These are phyloP conservation scores for Sturnus vulgaris DNA, from an alignment of 2,113 vertebrate species.

Conservation along the genomic window DNA sequence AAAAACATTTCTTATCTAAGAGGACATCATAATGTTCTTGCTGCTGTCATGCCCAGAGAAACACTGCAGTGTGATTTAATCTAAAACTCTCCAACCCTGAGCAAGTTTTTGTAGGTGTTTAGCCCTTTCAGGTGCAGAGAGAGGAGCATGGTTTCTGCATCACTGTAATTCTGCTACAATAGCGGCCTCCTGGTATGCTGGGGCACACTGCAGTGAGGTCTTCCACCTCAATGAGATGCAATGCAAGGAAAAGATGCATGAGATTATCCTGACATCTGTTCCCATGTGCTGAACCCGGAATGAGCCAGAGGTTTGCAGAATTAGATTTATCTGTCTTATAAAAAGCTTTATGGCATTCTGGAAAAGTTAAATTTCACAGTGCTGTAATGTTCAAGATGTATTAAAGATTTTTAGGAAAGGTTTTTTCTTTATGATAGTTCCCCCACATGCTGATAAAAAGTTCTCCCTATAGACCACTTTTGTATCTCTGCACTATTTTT, in stretches of 20 bases:
- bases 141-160: background rate
- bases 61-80: background rate
- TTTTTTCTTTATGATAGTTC: background rate
- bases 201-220: background rate
- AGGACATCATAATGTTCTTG: background rate
- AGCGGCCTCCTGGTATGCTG: background rate
- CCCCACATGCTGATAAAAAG: background rate
- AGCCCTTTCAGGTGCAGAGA: background rate
- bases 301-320: background rate
- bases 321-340: background rate
- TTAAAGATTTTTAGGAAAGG: background rate
- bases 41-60: background rate
- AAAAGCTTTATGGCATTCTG: background rate
- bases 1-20: background rate
- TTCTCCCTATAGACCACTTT: background rate
- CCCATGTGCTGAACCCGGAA: accelerated
- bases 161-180: background rate
- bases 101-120: background rate
- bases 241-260: background rate
- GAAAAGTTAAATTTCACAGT: background rate
- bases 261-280: background rate
- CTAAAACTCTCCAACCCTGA: background rate
- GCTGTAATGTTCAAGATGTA: background rate
- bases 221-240: background rate
- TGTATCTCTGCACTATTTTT: background rate